Conservation (phyloP, 2,113 vertebrate species). For the Bufo bufo region DNA sequence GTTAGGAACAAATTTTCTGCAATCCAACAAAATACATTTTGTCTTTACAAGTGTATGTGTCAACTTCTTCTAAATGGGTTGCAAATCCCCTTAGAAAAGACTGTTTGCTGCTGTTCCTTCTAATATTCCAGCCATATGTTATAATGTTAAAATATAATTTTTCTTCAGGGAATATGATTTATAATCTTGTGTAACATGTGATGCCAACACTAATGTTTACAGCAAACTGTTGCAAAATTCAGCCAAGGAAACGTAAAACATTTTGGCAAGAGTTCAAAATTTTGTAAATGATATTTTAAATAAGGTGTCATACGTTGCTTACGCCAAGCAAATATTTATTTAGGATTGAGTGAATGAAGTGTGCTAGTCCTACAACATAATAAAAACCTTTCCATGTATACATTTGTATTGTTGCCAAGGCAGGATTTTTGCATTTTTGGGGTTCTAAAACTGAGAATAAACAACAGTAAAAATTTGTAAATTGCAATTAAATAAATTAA, state of each 20-base stretch:
- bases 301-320: slow-evolving; percentile 22
- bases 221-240: slow-evolving; percentile 44
- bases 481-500: no score
- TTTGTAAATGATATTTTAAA: slow-evolving; percentile 36
- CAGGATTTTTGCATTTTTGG: neutral
- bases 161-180: slow-evolving; percentile 54
- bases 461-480: neutral
- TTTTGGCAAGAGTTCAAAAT: slow-evolving; percentile 33
- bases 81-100: slow-evolving; percentile 46
- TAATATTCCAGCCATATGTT: slow-evolving; percentile 36
- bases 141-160: slow-evolving; percentile 38
- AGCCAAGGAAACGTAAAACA: slow-evolving; percentile 25
- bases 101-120: slow-evolving; percentile 5
- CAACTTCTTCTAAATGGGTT: slow-evolving; percentile 47
- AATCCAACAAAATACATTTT: slow-evolving; percentile 37
- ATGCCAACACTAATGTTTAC: slow-evolving; percentile 54
- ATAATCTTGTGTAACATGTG: slow-evolving; percentile 45
- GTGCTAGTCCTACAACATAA: slow-evolving; percentile 33
- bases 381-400: neutral
- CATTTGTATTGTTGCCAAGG: slow-evolving; percentile 1
- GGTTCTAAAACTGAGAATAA: neutral
- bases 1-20: slow-evolving; percentile 35
- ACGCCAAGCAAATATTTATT: slow-evolving; percentile 46
- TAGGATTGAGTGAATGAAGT: slow-evolving; percentile 47
- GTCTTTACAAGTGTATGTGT: slow-evolving; percentile 44